phyloP scores from a whole-genome alignment of 2,888 invertebrate species.

The Meghimatium bilineatum region DNA sequence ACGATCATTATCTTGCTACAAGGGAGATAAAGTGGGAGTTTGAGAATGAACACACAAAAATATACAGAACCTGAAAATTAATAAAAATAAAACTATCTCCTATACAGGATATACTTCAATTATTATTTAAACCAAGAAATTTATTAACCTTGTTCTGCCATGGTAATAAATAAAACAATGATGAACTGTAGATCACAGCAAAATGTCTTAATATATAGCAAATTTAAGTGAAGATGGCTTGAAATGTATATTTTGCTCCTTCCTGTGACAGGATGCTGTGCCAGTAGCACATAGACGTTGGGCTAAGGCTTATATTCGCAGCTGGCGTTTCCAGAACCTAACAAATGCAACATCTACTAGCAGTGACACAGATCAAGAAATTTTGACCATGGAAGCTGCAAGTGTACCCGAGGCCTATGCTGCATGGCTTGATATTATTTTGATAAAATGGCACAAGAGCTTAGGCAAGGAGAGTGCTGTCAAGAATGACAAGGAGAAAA shows the following conservation, averaged over 20 bases:
- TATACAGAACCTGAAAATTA: too few relatives aligned
- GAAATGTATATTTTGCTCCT: background rate
- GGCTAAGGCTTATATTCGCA: constrained; percentile 42
- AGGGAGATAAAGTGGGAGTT: too few relatives aligned
- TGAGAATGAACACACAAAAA: too few relatives aligned
- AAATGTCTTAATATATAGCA: too few relatives aligned
- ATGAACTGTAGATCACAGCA: too few relatives aligned
- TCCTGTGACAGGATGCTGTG: constrained; percentile 24
- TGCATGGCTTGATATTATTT: constrained; percentile 31
- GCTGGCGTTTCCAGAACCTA: constrained; percentile 39
- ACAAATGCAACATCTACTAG: constrained; percentile 28
- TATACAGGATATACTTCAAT: too few relatives aligned
- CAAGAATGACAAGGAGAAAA: background rate
- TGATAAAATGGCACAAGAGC: constrained; percentile 36
- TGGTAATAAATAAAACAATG: too few relatives aligned
- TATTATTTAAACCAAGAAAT: too few relatives aligned
- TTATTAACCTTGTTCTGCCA: too few relatives aligned
- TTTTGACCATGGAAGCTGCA: constrained; percentile 26
- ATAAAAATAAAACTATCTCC: too few relatives aligned
- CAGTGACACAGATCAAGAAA: constrained; percentile 36
- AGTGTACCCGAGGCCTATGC: constrained; percentile 40
- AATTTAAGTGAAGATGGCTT: too few relatives aligned
- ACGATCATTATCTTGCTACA: too few relatives aligned
- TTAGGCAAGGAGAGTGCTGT: background rate
- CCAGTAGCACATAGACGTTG: constrained; percentile 40